Percentiles rank a stretch among this genome's conserved stretches.
phyloP scores from a whole-genome alignment of 2,888 invertebrate genomes.

The Lithophane ornitopus region DNA sequence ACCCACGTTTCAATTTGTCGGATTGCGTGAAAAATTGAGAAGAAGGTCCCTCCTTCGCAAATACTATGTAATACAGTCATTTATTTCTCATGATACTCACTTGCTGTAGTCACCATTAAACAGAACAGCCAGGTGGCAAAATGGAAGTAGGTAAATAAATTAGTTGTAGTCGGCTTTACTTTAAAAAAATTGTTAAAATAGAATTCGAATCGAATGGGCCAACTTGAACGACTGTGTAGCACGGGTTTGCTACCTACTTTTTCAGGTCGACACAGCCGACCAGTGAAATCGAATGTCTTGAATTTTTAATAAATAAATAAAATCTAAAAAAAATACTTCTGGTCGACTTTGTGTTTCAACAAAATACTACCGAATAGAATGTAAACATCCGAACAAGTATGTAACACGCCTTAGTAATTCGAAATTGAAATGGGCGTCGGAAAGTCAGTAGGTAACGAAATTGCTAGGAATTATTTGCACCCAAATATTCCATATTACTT shows the following conservation, averaged over 20 bases:
- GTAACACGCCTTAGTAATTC: not conserved
- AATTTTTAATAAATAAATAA: too few species aligned
- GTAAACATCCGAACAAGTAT: not conserved
- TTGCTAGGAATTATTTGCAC: slow-evolving; percentile 14
- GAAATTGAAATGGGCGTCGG: slow-evolving; percentile 25
- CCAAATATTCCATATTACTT: slow-evolving; percentile 15
- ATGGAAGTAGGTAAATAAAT: not conserved
- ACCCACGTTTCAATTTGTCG: slow-evolving; percentile 55
- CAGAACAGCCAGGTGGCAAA: not conserved
- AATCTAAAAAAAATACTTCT: too few species aligned
- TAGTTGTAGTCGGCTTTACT: too few species aligned
- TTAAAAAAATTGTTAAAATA: too few species aligned
- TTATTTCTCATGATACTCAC: slow-evolving; percentile 32
- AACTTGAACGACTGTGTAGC: too few species aligned
- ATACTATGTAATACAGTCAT: slow-evolving; percentile 40
- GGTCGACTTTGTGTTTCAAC: not conserved
- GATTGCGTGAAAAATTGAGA: slow-evolving; percentile 56
- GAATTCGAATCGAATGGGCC: too few species aligned
- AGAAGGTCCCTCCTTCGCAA: slow-evolving; percentile 25
- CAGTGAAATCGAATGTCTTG: too few species aligned
- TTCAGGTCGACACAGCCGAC: too few species aligned
- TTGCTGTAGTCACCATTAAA: not conserved
- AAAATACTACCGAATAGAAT: not conserved
- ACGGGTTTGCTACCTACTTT: too few species aligned
- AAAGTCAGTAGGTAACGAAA: slow-evolving; percentile 15